Evolutionary conservation across 1,140 invertebrate genomes (phyloP).

Genomic region (Ruditapes philippinarum): DNA sequence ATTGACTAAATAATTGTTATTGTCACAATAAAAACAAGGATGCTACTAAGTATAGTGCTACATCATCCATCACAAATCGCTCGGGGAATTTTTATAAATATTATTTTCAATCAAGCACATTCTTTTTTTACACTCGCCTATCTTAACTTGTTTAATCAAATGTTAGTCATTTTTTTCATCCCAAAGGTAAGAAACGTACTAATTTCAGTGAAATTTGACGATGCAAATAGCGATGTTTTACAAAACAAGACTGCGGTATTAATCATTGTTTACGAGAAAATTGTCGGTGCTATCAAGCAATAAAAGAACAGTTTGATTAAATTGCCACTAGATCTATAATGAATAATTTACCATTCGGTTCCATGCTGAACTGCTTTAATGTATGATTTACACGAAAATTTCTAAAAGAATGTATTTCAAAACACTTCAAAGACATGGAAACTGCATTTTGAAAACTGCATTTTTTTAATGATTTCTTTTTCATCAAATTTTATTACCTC

Average conservation of each 20-base stretch:
- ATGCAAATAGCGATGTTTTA: neutral
- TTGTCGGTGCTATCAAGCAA: neutral
- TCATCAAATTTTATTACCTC: too few species aligned
- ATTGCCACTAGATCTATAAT: neutral
- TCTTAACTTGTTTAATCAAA: too few species aligned
- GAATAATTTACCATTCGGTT: neutral
- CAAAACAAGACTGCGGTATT: neutral
- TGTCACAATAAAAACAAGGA: too few species aligned
- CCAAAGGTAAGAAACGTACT: too few species aligned
- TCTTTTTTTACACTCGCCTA: too few species aligned
- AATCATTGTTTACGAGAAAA: neutral
- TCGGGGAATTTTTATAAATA: too few species aligned
- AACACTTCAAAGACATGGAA: neutral
- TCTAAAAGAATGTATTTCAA: neutral
- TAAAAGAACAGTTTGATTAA: neutral
- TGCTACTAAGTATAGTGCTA: too few species aligned
- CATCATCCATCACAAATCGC: too few species aligned
- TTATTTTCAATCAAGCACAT: neutral
- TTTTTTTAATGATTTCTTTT: too few species aligned
- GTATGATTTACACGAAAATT: neutral
- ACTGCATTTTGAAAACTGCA: too few species aligned
- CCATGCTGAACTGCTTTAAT: neutral
- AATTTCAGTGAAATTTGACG: neutral
- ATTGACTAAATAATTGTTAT: too few species aligned
- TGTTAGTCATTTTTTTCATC: too few species aligned